Conservation (phyloP, 1,140 invertebrate species). For the Euura saliciscinereae region DNA sequence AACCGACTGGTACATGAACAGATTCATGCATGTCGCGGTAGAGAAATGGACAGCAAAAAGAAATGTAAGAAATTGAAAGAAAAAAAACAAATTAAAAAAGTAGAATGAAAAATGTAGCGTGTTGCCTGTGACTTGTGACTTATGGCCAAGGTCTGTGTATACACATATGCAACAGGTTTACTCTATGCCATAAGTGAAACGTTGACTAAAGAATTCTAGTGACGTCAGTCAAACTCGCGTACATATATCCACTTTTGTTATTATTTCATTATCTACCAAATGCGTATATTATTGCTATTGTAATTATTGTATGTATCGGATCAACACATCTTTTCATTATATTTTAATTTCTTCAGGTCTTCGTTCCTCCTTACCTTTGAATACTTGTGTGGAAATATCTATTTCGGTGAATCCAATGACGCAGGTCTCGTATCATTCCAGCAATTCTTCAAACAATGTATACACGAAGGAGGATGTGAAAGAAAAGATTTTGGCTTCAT, state of each 20-base stretch:
- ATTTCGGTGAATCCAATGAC: no score
- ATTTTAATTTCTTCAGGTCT: not conserved
- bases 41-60: not conserved
- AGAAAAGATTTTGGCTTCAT: no score
- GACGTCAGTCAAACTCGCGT: not conserved
- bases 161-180: slow-evolving; percentile 5
- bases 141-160: not conserved
- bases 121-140: no score
- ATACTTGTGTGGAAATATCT: no score
- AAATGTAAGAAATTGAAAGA: not conserved
- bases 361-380: not conserved
- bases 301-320: not conserved
- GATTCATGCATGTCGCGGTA: not conserved
- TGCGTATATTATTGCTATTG: no score
- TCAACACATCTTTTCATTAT: not conserved
- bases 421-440: no score
- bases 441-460: no score
- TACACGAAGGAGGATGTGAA: no score
- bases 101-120: no score
- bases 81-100: not conserved
- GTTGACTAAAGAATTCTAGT: not conserved
- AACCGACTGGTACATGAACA: not conserved
- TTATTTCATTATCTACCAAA: no score
- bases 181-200: not conserved
- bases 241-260: not conserved